Conservation (phyloP, 2,888 invertebrate species). For the Mycogona germanica region DNA sequence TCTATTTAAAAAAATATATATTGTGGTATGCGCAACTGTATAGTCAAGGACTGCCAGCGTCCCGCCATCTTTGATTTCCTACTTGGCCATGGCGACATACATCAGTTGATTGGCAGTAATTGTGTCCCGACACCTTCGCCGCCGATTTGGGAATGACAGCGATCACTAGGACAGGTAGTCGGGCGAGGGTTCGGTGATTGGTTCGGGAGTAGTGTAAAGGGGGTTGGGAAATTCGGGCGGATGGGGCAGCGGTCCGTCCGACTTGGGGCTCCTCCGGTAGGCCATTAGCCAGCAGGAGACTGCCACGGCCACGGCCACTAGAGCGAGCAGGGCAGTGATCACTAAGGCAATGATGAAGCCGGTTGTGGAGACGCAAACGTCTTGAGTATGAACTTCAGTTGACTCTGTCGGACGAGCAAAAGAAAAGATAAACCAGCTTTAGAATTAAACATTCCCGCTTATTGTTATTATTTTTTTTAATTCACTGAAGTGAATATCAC, state of each 20-base stretch:
- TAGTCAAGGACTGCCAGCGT: too few species aligned
- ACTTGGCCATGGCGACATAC: too few species aligned
- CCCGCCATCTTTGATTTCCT: too few species aligned
- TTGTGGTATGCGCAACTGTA: too few species aligned
- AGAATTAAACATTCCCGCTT: background rate
- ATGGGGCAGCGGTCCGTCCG: conserved; percentile 81
- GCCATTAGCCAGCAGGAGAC: conserved; percentile 94
- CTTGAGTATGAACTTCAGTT: conserved; percentile 42
- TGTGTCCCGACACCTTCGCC: too few species aligned
- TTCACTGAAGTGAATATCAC: too few species aligned
- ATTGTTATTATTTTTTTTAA: too few species aligned
- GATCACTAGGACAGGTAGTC: conserved; percentile 51
- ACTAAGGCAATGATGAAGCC: conserved; percentile 85
- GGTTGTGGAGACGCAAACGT: conserved; percentile 87
- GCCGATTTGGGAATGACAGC: too few species aligned
- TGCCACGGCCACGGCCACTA: conserved; percentile 87
- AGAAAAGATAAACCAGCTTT: background rate
- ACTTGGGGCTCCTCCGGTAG: conserved; percentile 73
- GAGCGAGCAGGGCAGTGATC: conserved; percentile 77
- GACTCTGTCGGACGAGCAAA: too few species aligned
- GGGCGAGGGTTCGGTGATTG: conserved; percentile 66
- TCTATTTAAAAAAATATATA: too few species aligned
- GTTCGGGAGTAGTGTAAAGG: conserved; percentile 69
- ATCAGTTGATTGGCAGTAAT: too few species aligned
- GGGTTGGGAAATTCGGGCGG: conserved; percentile 93